Base-by-base conservation (phyloP, 2,888 invertebrate species). In the Lymantria dispar region DNA sequence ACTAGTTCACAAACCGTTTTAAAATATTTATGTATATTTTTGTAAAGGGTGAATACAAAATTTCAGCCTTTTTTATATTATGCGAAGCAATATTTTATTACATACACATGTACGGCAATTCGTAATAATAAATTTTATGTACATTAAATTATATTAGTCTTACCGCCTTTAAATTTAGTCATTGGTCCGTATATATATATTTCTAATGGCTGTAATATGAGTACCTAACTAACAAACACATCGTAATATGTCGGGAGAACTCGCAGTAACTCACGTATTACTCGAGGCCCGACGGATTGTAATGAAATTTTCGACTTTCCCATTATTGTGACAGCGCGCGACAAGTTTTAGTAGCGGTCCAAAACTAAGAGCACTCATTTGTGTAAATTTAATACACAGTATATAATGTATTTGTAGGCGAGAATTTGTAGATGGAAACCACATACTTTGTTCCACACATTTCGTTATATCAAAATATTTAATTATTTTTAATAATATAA, bases 281-380 rank as follows among this genome's bases (percentile, higher is more conserved):
- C 42, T 53, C 45, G 52, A 42, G 46, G 50, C 49, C 37, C 43
- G 50, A 50, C 52, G 44, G 47, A 41, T 48, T 45, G 47, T 61
- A 64, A 64, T 62, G 53, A 52, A 62, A 64, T 64, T 64, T 56
- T 48, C 54, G 40, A 56, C 58, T 56, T 56, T 43, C 45, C 48
- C 52, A 49, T 56, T 59, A 64, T 41, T 49, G 50, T 55, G 56
- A 56, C 57, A 54, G 40, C 44, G 22, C 13, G 39, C 11, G 14
- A 42, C 50, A 48, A 48, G 54, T 59, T 64, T 56, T 49, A 50
- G 56, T 14, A 14, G 37, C 41, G 50, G 42, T n/a, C 45, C 43
- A 61, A 54, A 54, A 48, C 48, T 38, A 45, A 58, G 38, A 54
- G 49, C 47, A 33, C 47, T 50, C 47, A 53, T 56, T 51, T 51